Evolutionary conservation across 2,113 vertebrate species (phyloP), one percentile per base, ranked within the genome.

Genomic region (Apteryx owenii): DNA sequence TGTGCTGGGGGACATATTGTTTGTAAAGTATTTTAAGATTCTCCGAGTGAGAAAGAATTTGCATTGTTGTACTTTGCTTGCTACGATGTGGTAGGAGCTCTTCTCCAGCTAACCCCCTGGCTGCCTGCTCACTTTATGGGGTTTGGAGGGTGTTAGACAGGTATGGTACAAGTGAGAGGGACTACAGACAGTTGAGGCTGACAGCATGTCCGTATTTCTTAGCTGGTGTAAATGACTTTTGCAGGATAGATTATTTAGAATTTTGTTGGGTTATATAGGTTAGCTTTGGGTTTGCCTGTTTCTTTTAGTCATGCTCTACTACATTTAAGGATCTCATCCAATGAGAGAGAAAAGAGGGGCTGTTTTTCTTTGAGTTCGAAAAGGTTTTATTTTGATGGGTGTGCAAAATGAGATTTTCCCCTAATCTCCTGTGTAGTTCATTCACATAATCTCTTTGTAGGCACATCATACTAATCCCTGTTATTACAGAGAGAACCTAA

Each of bases 361-460:
- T 62, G 82, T 7, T 87, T 89, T 87, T 58, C 36, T 90, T 33
- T 77, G 86, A 90, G 76, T 75, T 10, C 4, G 70, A 44, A 80
- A 90, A 92, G 90, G 54, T 75, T 97, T 95, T 95, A 88, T 95
- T 94, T 85, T 96, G 95, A 97, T 95, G 92, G 48, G 42, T 9
- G 11, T n/a, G 40, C 29, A 2, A 84, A 96, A 97, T 84, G 85
- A 95, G 93, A 96, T 94, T 93, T 95, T 26, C 31, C 40, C 53
- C 61, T 97, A 96, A 97, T 97, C 96, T 84, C 73, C 77, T 4
- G 1, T 88, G 91, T 90, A 96, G 97, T 96, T 96, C 81, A 61
- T 89, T 96, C 88, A 95, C 5, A 1, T 94, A 96, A 97, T 97
- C 92, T 95, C 84, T 96, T 79, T 69, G 64, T 86, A 69, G 85